Base-by-base conservation (phyloP, 2,797 vertebrate genomes). In the Myoxocephalus aenaeus region DNA sequence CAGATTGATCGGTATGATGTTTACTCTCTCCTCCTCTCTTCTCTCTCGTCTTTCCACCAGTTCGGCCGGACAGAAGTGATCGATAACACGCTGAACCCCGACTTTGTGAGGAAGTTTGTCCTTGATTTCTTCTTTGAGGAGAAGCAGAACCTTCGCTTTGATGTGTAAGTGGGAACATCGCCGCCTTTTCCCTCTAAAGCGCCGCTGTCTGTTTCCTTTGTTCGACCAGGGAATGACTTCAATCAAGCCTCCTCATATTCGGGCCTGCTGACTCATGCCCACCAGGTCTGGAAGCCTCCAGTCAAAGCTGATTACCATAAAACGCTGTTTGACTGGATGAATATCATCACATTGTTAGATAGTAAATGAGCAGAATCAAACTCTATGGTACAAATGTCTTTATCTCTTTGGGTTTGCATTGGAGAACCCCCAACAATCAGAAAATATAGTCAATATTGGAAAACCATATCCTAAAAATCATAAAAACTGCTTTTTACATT, bases 91-190 rank as follows among this genome's bases (percentile, higher is more conserved):
- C 86, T 97, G 90, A 97, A 97, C 86, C 97, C 97, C 0, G 97
- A 97, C 92, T 98, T 97, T 11, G 94, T 98, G 83, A 96, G 97
- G 87, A 98, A 98, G 87, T 98, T 98, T 2, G 94, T 98, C 70
- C 95, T 97, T 0, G 97, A 98, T 90, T 98, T 97, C 92, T 97
- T 97, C 91, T 98, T 98, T 3, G 97, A 98, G 81, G 97, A 98
- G 92, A 97, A 97, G 91, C 97, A 98, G 93, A 97, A 97, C 74
- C 95, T 98, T 36, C 97, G 97, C 82, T 98, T 98, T 3, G 97
- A 98, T 14, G 96, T 96, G 97, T 98, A 93, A 98, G 96, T 95
- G 75, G 74, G 40, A 87, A 81, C 68, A 65, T 73, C 36, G 61
- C 51, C 1, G 4, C 57, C 36, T 73, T 79, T 53, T 56, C 40